Base-by-base conservation (phyloP, 2,888 invertebrate species). In the Sclerodermus sp. region DNA sequence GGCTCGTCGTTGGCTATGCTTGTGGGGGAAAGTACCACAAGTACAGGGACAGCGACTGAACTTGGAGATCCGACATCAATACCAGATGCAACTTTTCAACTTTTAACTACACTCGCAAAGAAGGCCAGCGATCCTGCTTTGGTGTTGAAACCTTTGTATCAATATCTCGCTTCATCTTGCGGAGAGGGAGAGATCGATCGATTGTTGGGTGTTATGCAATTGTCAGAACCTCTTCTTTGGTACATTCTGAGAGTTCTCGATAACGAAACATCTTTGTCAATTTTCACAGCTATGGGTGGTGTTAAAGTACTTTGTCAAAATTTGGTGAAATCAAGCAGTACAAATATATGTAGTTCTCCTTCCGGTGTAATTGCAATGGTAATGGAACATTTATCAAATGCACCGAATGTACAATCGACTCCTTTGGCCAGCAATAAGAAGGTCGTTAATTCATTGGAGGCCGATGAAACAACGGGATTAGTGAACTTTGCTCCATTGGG, bases 401-500 rank as follows among this genome's bases (percentile, higher is more conserved):
- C 80, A 77, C 82, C 60, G 75, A 83, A 58, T 75, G 80, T 63
- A 62, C 73, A 52, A 62, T 79, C 66, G 9, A 73, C 73, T 37
- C 67, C 72, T 62, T 59, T 79, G 52, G 69, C 80, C 63, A 67
- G 79, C 1, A 80, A 79, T 51, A 81, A 73, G 55, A 78, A 75
- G 56, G 67, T 67, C 12, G 69, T 72, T 47, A 79, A 66, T 36
- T 71, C 70, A 47, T 77, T 84, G 18, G 91, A 92, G 66, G 82
- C 84, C 5, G 79, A 82, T n/a, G 89, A 74, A 17, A 23, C 23
- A 5, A 74, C 91, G 65, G 90, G 91, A 2, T 80, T 94, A 14
- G 84, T 92, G 42, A 96, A 96, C 77, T 94, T 95, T 73, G 95
- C 95, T 2, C 95, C 95, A 0, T 83, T 93, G 31, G 93, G 88